Evolutionary conservation across 1,140 invertebrate genomes (phyloP).

Genomic region (Drosophila lacteicornis): DNA sequence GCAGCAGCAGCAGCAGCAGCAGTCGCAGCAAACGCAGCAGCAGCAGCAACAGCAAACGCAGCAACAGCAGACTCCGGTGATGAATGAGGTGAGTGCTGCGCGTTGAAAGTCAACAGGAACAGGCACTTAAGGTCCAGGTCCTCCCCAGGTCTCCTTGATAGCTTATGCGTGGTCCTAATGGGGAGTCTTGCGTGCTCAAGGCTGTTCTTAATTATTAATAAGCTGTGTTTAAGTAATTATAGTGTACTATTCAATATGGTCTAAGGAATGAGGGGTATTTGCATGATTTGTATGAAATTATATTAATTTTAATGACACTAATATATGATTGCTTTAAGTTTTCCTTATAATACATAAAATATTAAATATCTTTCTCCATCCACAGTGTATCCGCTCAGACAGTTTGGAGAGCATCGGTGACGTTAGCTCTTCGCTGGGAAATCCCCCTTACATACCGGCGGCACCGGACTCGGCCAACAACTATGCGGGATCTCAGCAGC

Average conservation of each 20-base stretch:
- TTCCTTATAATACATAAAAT: too few relatives aligned
- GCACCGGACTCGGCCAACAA: conserved; percentile 58
- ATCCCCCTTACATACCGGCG: conserved; percentile 77
- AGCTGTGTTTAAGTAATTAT: neutral
- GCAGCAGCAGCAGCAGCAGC: conserved; percentile 74
- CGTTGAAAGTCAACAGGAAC: conserved; percentile 57
- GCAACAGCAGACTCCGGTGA: conserved; percentile 85
- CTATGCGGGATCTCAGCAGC: conserved; percentile 75
- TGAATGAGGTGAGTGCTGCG: conserved; percentile 86
- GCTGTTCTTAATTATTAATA: neutral
- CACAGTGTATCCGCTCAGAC: conserved; percentile 80
- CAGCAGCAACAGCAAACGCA: conserved; percentile 72
- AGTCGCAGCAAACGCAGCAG: conserved; percentile 60
- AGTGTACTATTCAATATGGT: neutral
- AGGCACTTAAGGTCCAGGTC: conserved; percentile 53
- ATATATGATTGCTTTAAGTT: too few relatives aligned
- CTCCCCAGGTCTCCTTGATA: neutral
- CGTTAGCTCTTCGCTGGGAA: conserved; percentile 77
- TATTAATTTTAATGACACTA: too few relatives aligned
- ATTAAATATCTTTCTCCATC: neutral
- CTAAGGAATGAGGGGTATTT: neutral
- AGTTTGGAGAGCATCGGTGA: conserved; percentile 84
- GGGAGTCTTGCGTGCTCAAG: conserved; percentile 3
- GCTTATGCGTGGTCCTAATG: neutral
- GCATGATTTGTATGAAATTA: too few relatives aligned